Conservation (phyloP, 2,113 vertebrate genomes). For the Ceyx melanurus region DNA sequence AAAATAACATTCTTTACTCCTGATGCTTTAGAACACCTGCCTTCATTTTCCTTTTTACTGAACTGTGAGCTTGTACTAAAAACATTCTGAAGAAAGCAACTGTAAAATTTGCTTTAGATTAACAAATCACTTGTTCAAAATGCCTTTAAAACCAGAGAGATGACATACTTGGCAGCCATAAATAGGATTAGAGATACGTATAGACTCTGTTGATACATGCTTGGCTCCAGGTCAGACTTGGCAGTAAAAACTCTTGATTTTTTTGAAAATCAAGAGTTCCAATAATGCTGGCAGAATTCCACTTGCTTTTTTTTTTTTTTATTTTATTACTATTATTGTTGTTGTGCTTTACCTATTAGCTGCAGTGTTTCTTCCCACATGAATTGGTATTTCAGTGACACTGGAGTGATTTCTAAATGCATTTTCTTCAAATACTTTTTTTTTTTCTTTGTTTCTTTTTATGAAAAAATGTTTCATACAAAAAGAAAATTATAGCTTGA, state of each 20-base stretch:
- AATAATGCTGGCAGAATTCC: conserved; percentile 2
- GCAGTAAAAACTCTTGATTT: background rate
- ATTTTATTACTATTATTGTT: background rate
- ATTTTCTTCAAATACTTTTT: background rate
- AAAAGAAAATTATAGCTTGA: background rate
- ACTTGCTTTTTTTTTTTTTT: background rate
- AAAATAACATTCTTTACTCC: background rate
- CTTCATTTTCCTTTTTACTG: background rate
- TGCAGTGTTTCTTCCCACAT: background rate
- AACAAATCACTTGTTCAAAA: background rate
- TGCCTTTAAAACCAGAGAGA: background rate
- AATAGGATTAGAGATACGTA: background rate
- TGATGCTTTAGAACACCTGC: background rate
- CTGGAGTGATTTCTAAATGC: background rate
- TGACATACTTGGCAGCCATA: background rate
- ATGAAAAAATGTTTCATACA: background rate
- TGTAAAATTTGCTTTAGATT: background rate
- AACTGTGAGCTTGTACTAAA: background rate
- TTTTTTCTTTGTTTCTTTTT: background rate
- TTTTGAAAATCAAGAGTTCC: background rate
- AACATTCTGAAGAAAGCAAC: background rate
- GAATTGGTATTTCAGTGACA: background rate
- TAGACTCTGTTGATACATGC: background rate
- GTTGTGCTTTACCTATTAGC: background rate
- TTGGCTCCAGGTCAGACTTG: background rate